Percentiles rank a stretch among this genome's conserved stretches.
Conservation (phyloP, 2,797 vertebrate genomes). For the Scolopax rusticola region DNA sequence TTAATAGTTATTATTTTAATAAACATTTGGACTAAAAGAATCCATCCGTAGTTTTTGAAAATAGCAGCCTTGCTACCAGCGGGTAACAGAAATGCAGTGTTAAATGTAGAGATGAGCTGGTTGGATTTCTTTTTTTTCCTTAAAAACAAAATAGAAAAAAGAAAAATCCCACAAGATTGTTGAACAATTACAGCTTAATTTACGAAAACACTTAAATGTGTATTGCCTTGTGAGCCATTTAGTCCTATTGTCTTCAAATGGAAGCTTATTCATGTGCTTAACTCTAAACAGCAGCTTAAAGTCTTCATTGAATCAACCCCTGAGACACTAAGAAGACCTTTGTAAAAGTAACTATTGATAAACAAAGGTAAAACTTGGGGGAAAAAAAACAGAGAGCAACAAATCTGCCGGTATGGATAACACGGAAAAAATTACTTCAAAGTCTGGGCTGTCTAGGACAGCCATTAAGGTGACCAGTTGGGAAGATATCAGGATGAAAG, state of each 20-base stretch:
- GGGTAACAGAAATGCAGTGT: neutral
- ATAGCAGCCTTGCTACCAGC: conserved; percentile 8
- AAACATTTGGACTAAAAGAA: conserved; percentile 36
- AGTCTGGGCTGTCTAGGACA: neutral
- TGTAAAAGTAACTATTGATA: conserved; percentile 40
- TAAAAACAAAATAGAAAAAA: neutral
- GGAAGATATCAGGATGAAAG: neutral
- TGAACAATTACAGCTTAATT: conserved; percentile 56
- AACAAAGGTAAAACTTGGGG: conserved; percentile 27
- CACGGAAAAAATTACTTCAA: neutral
- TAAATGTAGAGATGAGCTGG: neutral
- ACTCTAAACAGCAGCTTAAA: conserved; percentile 5
- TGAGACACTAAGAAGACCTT: conserved; percentile 33
- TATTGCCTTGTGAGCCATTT: conserved; percentile 48
- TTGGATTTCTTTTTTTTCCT: neutral
- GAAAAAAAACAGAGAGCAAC: neutral
- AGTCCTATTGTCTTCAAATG: conserved; percentile 46
- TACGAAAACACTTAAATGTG: conserved; percentile 36
- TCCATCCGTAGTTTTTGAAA: neutral
- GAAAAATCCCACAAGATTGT: neutral
- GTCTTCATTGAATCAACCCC: conserved; percentile 27
- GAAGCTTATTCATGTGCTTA: conserved; percentile 15
- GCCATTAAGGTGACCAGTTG: neutral
- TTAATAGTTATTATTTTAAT: conserved; percentile 31
- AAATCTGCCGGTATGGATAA: neutral